Percentiles rank a stretch among this genome's conserved stretches.
Evolutionary conservation across 2,113 vertebrate species (phyloP).

Genomic region (Antigone vipio): DNA sequence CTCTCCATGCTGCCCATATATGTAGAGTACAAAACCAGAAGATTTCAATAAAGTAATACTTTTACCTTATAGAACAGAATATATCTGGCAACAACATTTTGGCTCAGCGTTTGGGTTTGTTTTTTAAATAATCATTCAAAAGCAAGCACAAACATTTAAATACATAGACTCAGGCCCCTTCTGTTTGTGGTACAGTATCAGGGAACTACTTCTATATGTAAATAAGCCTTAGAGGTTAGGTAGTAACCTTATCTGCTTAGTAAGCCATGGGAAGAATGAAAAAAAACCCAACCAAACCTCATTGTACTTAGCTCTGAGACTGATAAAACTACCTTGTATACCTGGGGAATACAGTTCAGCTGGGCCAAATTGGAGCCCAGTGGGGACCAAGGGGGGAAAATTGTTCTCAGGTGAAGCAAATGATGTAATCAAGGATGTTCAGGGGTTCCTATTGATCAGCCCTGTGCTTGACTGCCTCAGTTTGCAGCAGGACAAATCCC

Average conservation of each 20-base stretch:
- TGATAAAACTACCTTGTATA: neutral
- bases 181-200: fast-evolving
- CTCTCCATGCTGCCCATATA: neutral
- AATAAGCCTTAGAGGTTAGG: fast-evolving
- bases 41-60: neutral
- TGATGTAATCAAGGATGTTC: neutral
- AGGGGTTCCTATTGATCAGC: neutral
- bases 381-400: neutral
- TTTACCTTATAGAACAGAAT: neutral
- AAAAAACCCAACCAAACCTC: too few relatives aligned
- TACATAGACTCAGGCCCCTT: fast-evolving
- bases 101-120: neutral
- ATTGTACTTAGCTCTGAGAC: fast-evolving
- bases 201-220: fast-evolving
- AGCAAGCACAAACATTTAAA: neutral
- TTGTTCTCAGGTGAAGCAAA: neutral
- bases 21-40: fast-evolving
- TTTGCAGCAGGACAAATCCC: neutral
- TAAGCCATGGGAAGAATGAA: fast-evolving
- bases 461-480: too few relatives aligned
- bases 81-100: neutral
- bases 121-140: neutral
- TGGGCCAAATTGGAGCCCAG: neutral
- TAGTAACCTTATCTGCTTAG: neutral
- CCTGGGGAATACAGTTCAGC: neutral